A percentile compares a stretch with the other conserved stretches of the same genome.
phyloP scores from a whole-genome alignment of 2,888 invertebrate species.

The Hemistola chrysoprasaria region DNA sequence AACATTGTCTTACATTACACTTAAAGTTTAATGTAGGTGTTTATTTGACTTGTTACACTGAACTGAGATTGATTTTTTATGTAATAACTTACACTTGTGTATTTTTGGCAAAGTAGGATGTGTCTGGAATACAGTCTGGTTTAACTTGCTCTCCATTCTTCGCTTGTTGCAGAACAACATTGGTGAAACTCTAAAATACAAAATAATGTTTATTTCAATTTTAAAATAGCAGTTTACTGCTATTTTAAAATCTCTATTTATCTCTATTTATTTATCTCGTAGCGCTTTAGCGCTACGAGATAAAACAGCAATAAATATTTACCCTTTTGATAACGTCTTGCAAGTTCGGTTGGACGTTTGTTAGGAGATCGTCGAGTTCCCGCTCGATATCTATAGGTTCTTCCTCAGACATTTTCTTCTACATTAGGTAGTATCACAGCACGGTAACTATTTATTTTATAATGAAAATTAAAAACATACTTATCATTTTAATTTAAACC shows the following conservation, averaged over 20 bases:
- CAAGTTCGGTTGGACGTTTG: slow-evolving; percentile 77
- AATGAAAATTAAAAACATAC: slow-evolving; percentile 11
- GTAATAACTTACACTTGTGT: slow-evolving; percentile 78
- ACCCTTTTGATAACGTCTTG: slow-evolving; percentile 84
- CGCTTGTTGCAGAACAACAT: slow-evolving; percentile 78
- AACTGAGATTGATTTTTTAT: not conserved
- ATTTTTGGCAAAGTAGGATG: slow-evolving; percentile 78
- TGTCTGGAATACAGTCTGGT: slow-evolving; percentile 73
- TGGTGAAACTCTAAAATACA: slow-evolving; percentile 82
- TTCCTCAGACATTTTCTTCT: slow-evolving; percentile 59
- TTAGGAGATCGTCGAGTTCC: slow-evolving; percentile 72
- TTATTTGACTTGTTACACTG: too few species aligned
- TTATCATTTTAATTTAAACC: not conserved
- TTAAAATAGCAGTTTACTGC: not conserved
- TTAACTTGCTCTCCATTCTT: slow-evolving; percentile 72
- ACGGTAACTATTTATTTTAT: slow-evolving; percentile 20
- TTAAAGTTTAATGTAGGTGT: too few species aligned
- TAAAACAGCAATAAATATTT: slow-evolving; percentile 42
- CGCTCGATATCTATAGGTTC: slow-evolving; percentile 69
- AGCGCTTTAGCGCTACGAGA: too few species aligned
- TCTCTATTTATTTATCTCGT: too few species aligned
- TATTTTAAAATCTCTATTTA: too few species aligned
- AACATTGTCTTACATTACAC: too few species aligned
- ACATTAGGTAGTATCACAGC: slow-evolving; percentile 39
- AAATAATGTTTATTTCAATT: slow-evolving; percentile 10